Evolutionary conservation across 1,140 invertebrate genomes (phyloP), one percentile per base, ranked within the genome.

Genomic region (Chionoecetes opilio): DNA sequence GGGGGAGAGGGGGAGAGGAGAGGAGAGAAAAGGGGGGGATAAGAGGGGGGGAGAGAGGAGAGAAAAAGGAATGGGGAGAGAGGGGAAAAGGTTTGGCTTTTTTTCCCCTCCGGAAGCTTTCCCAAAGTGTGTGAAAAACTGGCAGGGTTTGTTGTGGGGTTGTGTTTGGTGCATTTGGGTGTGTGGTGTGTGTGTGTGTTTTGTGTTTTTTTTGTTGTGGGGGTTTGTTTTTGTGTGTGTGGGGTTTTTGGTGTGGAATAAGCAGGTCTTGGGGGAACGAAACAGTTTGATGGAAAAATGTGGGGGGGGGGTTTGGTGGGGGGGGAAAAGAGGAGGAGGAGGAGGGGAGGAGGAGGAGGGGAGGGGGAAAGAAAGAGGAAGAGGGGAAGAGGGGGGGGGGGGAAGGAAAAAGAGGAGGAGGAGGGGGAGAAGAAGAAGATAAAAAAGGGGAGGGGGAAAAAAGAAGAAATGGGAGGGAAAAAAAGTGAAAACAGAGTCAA

Each of bases 311-410:
- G n/a, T n/a, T n/a, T n/a, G 82, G 31, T n/a, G 31, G 82, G n/a
- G 82, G 31, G 26, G n/a, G 82, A 84, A 32, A 84, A 26, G 31
- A 26, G 31, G 82, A 84, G 82, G n/a, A 26, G n/a, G 82, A 84
- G 82, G n/a, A 26, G n/a, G 82, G n/a, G 82, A 84, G 82, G n/a
- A 26, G n/a, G 82, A 84, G 82, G n/a, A 26, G n/a, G 82, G n/a
- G 82, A 84, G 82, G n/a, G 82, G n/a, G 82, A 26, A 5, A 84
- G 82, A 8, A 3, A 84, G 82, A 84, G 82, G 31, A 5, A 26
- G 82, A 84, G 31, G 31, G 26, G n/a, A 5, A 84, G n/a, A 26
- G 82, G 31, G 31, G 31, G n/a, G 82, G n/a, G 82, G n/a, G 82
- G 31, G 82, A 26, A 26, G n/a, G 82, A 84, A 26, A 84, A 26